Conservation (phyloP, 2,888 invertebrate species). For the Acronicta leporina region DNA sequence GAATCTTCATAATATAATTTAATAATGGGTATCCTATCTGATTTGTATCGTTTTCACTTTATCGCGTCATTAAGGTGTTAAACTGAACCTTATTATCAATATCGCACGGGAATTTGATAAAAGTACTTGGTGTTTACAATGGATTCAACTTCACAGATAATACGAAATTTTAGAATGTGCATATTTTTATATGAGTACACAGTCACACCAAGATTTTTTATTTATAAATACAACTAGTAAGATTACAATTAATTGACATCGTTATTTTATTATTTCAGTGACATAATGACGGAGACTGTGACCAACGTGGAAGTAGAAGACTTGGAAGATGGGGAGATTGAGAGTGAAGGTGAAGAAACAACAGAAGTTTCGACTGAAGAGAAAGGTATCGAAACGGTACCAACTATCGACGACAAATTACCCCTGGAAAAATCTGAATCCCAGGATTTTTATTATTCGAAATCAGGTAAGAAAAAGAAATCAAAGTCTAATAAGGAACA, state of each 20-base stretch:
- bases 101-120: conserved; percentile 11
- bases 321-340: conserved; percentile 96
- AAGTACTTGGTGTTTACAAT: conserved; percentile 7
- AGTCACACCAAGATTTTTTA: too few species aligned
- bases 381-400: conserved; percentile 61
- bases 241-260: conserved; percentile 18
- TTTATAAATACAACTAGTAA: not conserved
- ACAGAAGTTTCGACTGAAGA: conserved; percentile 66
- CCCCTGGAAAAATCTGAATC: conserved; percentile 69
- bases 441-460: conserved; percentile 75
- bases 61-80: conserved; percentile 13
- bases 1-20: conserved; percentile 1
- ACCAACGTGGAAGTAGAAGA: conserved; percentile 85
- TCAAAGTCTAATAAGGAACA: conserved; percentile 84
- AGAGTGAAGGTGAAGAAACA: conserved; percentile 88
- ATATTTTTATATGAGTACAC: not conserved
- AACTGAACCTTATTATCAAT: conserved; percentile 5
- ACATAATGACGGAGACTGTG: conserved; percentile 75
- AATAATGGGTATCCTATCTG: not conserved
- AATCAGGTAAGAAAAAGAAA: conserved; percentile 88
- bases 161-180: conserved; percentile 2
- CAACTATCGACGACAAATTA: conserved; percentile 57
- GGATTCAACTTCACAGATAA: not conserved
- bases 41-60: conserved; percentile 17
- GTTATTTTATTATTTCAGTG: conserved; percentile 71